Evolutionary conservation across 2,113 vertebrate species (phyloP).

Genomic region (Aegypius monachus): DNA sequence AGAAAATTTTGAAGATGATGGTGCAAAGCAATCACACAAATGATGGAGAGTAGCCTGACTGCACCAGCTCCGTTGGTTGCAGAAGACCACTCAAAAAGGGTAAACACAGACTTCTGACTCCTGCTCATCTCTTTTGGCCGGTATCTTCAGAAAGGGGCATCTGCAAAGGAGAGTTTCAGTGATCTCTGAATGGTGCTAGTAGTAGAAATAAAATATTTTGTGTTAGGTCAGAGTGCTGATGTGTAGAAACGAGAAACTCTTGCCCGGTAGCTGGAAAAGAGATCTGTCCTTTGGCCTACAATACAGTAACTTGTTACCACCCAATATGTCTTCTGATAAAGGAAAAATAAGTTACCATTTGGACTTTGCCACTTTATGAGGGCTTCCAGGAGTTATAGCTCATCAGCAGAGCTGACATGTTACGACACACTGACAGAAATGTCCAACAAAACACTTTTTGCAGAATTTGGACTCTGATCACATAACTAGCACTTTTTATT

Average conservation of each 20-base stretch:
- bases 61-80: rapidly evolving
- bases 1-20: neutral
- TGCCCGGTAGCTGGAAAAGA: neutral
- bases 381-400: neutral
- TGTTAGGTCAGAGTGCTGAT: neutral
- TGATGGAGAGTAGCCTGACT: neutral
- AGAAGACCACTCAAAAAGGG: neutral
- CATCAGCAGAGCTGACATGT: conserved; percentile 17
- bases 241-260: neutral
- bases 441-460: conserved; percentile 38
- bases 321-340: conserved; percentile 21
- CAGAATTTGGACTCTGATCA: conserved; percentile 59
- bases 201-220: neutral
- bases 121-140: neutral
- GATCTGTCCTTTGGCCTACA: neutral
- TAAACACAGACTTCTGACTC: neutral
- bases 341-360: neutral
- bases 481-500: neutral
- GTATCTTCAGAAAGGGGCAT: neutral
- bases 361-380: conserved; percentile 53
- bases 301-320: conserved; percentile 25
- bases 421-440: conserved; percentile 54
- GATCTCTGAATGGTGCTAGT: neutral
- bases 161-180: neutral
- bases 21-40: neutral